These are phyloP conservation scores for Cichlasoma orientale DNA, from an alignment of 2,797 vertebrate species.

Conservation along the genomic window DNA sequence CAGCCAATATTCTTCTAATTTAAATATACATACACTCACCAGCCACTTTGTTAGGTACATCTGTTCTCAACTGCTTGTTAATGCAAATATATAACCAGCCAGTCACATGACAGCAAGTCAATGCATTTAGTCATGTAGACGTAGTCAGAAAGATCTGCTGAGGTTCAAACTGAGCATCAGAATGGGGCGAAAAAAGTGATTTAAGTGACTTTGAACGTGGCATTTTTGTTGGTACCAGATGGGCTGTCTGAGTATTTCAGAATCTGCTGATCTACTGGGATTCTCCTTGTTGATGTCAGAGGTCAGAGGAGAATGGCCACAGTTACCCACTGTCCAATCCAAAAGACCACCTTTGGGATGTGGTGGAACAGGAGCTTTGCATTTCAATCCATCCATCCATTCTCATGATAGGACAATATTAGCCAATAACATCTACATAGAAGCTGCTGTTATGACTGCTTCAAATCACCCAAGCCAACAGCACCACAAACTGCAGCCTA, in stretches of 20 bases:
- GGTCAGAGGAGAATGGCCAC: neutral
- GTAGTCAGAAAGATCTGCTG: too few species aligned
- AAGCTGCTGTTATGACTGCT: neutral
- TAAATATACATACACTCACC: rapidly evolving
- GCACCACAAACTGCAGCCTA: neutral
- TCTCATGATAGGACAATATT: neutral
- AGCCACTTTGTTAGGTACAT: neutral
- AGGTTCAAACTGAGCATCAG: too few species aligned
- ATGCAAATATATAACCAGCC: too few species aligned
- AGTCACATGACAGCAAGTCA: too few species aligned
- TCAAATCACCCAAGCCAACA: neutral
- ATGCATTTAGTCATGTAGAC: too few species aligned
- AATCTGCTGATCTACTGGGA: neutral
- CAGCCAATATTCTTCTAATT: too few species aligned
- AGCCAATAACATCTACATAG: neutral
- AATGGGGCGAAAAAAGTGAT: too few species aligned
- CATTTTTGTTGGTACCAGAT: neutral
- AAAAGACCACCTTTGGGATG: too few species aligned
- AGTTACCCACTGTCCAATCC: too few species aligned
- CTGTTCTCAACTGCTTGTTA: neutral
- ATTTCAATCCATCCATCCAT: too few species aligned
- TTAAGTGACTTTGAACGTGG: neutral
- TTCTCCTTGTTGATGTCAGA: neutral
- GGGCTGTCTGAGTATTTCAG: neutral
- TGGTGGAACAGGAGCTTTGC: too few species aligned